Evolutionary conservation across 1,140 invertebrate species (phyloP).

Genomic region (Spodoptera litura): DNA sequence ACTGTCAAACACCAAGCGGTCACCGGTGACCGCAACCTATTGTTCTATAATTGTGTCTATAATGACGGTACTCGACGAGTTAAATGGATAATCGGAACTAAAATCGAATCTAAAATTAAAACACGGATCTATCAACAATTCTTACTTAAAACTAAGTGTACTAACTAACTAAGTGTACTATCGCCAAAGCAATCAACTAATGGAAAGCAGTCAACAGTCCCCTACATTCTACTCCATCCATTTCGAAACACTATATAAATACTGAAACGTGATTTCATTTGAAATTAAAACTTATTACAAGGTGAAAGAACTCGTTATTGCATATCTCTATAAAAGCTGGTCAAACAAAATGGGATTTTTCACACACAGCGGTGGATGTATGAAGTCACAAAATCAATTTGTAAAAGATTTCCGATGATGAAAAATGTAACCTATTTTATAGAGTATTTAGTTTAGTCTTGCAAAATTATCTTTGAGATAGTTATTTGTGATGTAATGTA

Average conservation of each 20-base stretch:
- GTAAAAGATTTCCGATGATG: neutral
- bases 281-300: conserved; percentile 40
- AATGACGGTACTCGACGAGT: too few species aligned
- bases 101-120: neutral
- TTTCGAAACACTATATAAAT: conserved; percentile 38
- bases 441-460: neutral
- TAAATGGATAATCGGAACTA: neutral
- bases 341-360: conserved; percentile 26
- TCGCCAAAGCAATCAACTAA: conserved; percentile 40
- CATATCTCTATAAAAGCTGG: neutral
- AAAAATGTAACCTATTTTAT: conserved; percentile 9
- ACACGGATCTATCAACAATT: conserved; percentile 17
- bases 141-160: conserved; percentile 35
- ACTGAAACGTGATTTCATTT: conserved; percentile 32
- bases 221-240: conserved; percentile 26
- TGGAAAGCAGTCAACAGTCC: conserved; percentile 36
- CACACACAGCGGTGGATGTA: conserved; percentile 10
- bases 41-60: too few species aligned
- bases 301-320: conserved; percentile 35
- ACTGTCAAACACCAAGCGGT: too few species aligned
- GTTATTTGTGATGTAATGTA: too few species aligned
- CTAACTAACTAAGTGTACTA: conserved; percentile 17
- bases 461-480: too few species aligned
- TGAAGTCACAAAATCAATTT: conserved; percentile 27
- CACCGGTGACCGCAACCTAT: too few species aligned